Base-by-base conservation (phyloP, 2,113 vertebrate species). In the Epinephelus lanceolatus region DNA sequence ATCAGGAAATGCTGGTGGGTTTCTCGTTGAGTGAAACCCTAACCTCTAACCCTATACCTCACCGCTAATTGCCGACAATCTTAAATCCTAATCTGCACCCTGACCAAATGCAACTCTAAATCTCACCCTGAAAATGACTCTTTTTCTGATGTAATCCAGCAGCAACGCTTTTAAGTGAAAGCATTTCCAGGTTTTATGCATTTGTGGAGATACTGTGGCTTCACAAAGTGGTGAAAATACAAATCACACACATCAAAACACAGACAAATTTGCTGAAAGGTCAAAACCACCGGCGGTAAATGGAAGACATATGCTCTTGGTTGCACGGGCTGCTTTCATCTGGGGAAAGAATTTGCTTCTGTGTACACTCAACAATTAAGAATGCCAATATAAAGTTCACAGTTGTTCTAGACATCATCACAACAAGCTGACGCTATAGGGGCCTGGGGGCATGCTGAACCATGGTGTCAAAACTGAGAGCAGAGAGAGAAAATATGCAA, bases 231-330 rank as follows among this genome's bases (percentile, higher is more conserved):
- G 60, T 76, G 62, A 79, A 85, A 89, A 78, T n/a, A 66, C 62
- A 88, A 91, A 77, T 87, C 27, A 37, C 71, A 78, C 76, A 89
- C 79, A 85, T 88, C 79, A 85, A 86, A 84, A 91, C 77, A 74
- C 47, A 80, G 61, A 81, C 56, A 82, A 45, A 86, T 89, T 88
- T 88, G 90, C 71, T 89, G 83, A 93, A 94, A 92, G 84, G 85
- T 90, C 71, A 89, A 86, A 91, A 80, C 86, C 81, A 4, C 69
- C 19, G 66, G n/a, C 23, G 19, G 76, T 45, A 92, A 92, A 90
- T 91, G 51, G 81, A 85, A 93, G 81, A 89, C 93, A 93, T 68
- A 70, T 90, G 87, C 61, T 86, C 56, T 49, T 30, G 76, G 75
- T 69, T 78, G 73, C 25, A 25, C 11, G 5, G 63, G 40, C 71